These are phyloP conservation scores for Conger conger DNA, from an alignment of 2,113 vertebrate species.

Conservation along the genomic window DNA sequence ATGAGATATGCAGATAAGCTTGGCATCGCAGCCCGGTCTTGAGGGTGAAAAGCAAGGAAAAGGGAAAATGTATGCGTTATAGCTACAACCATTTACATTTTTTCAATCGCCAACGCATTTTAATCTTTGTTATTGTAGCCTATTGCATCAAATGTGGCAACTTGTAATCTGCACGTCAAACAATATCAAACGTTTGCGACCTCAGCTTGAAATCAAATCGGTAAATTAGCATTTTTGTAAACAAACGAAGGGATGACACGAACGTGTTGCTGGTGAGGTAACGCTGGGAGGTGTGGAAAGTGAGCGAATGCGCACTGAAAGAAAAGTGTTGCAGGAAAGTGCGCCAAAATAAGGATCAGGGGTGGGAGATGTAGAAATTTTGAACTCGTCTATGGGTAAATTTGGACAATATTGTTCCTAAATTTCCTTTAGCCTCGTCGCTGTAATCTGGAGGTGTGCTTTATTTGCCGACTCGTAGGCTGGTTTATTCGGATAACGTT, in stretches of 20 bases:
- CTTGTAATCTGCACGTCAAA: neutral
- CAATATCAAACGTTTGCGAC: neutral
- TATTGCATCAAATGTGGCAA: neutral
- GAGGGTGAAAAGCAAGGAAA: neutral
- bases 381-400: neutral
- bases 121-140: neutral
- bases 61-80: too few relatives aligned
- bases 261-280: neutral
- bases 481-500: neutral
- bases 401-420: neutral
- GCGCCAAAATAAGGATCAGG: neutral
- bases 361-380: neutral
- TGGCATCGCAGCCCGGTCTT: neutral
- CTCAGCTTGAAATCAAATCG: neutral
- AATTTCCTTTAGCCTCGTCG: neutral
- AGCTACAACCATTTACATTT: neutral
- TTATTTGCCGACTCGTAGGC: neutral
- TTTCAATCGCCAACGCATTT: neutral
- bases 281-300: constrained; percentile 29
- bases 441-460: neutral
- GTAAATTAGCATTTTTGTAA: neutral
- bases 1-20: neutral
- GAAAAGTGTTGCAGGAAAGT: neutral
- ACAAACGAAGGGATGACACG: constrained; percentile 9
- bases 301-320: neutral